Base-by-base conservation (phyloP, 1,140 invertebrate genomes). In the Drosophila kepulauana region DNA sequence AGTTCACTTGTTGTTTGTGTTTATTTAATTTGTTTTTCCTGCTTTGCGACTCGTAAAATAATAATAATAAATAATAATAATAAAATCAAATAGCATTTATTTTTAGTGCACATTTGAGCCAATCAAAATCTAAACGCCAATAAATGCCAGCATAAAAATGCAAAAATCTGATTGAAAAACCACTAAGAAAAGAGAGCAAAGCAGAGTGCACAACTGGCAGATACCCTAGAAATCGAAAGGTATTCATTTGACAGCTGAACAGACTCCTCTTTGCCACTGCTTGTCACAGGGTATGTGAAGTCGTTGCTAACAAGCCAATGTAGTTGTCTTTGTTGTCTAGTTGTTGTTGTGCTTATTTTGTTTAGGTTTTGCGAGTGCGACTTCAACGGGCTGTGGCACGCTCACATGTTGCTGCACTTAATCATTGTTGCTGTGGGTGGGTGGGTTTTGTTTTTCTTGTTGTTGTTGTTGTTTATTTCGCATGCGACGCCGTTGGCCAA, bases 401-500 rank as follows among this genome's bases (percentile, higher is more conserved):
- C 84, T 87, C 84, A 87, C 85, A 87, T 88, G 85, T 65, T 89
- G 80, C 61, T 89, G 81, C 84, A 88, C 70, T 88, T 88, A 88
- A 88, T 88, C 84, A 88, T 86, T 79, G 84, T 75, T 79, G 84
- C 70, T 89, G 85, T 88, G 84, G 84, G 84, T 88, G 84, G 84
- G 85, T 88, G 82, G 79, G 61, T 38, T 38, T 38, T 20, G 2
- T 35, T 33, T 33, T 33, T 1, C 16, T 16, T 2, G 16, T 20
- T 20, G 16, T 33, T 33, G 6, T 33, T 33, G 1, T 33, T 33
- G 5, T 33, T 33, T 7, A 84, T 80, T 85, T 81, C 80, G 75
- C 84, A 82, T 87, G 80, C 54, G 84, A 76, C 62, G 79, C 77
- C 74, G 77, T 88, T 87, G 77, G 79, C 80, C 85, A 86, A 87